A percentile compares a stretch with the other conserved stretches of the same genome.
These are phyloP conservation scores for Triplophysa bombifrons DNA, from an alignment of 2,797 vertebrate genomes.

Conservation along the genomic window DNA sequence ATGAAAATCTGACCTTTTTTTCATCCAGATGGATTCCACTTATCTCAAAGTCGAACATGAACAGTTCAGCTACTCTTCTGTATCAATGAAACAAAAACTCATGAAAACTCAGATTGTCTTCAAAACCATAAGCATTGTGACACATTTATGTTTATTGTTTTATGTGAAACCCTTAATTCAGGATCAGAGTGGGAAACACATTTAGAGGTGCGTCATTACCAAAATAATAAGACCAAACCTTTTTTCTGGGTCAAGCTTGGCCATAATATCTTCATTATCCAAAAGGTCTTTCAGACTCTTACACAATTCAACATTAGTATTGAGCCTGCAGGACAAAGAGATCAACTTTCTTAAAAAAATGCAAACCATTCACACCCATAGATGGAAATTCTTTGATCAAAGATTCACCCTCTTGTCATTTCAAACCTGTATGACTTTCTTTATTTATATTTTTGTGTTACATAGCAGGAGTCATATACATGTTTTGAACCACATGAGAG, in stretches of 20 bases:
- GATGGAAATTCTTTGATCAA: too few relatives aligned
- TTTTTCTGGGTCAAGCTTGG: slow-evolving; percentile 89
- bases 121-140: not conserved
- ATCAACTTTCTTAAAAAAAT: slow-evolving; percentile 8
- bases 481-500: too few relatives aligned
- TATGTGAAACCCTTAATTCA: not conserved
- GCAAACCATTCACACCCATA: not conserved
- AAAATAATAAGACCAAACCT: slow-evolving; percentile 71
- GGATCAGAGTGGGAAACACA: not conserved
- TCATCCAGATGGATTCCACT: slow-evolving; percentile 97
- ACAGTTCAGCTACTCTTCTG: slow-evolving; percentile 95
- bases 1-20: slow-evolving; percentile 80
- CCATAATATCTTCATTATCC: slow-evolving; percentile 76
- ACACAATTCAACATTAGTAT: slow-evolving; percentile 93
- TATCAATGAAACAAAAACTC: not conserved
- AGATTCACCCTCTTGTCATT: too few relatives aligned
- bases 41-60: slow-evolving; percentile 99
- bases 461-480: too few relatives aligned
- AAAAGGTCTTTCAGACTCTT: slow-evolving; percentile 87
- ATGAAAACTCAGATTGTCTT: not conserved
- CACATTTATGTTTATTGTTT: not conserved
- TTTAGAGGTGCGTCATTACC: too few relatives aligned
- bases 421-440: too few relatives aligned
- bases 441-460: too few relatives aligned
- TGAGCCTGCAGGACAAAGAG: slow-evolving; percentile 79